These are phyloP conservation scores for Apolygus lucorum DNA, from an alignment of 1,140 invertebrate genomes.

Conservation along the genomic window DNA sequence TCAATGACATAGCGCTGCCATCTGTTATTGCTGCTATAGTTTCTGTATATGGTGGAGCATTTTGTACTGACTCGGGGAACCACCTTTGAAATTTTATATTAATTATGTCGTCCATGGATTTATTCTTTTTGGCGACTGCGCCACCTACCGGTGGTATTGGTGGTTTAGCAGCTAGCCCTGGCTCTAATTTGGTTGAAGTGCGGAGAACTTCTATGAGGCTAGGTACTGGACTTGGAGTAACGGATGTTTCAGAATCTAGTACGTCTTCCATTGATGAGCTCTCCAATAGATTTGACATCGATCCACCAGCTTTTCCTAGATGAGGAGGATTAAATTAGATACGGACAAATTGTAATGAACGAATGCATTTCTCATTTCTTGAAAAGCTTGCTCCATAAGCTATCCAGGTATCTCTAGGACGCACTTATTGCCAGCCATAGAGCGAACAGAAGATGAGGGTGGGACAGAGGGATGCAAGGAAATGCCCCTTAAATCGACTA, in stretches of 20 bases:
- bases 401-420: too few relatives aligned
- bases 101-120: slow-evolving; percentile 34
- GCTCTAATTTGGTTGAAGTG: slow-evolving; percentile 27
- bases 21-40: background rate
- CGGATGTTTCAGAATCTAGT: slow-evolving; percentile 29
- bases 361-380: too few relatives aligned
- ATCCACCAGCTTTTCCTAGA: slow-evolving; percentile 20
- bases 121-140: background rate
- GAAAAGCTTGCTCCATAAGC: too few relatives aligned
- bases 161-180: slow-evolving; percentile 32
- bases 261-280: slow-evolving; percentile 27
- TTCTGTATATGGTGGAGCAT: background rate
- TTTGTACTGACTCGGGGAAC: slow-evolving; percentile 33
- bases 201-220: slow-evolving; percentile 14
- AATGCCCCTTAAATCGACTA: too few relatives aligned
- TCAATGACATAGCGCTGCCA: background rate
- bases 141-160: slow-evolving; percentile 29
- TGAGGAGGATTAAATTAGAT: background rate
- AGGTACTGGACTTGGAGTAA: slow-evolving; percentile 28
- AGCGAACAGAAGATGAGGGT: too few relatives aligned
- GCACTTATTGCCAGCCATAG: too few relatives aligned
- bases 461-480: too few relatives aligned
- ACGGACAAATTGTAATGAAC: too few relatives aligned
- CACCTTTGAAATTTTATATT: slow-evolving; percentile 36
- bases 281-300: slow-evolving; percentile 28